These are phyloP conservation scores for Hirtodrosophila trivittata DNA, from an alignment of 2,888 invertebrate genomes.

Conservation along the genomic window DNA sequence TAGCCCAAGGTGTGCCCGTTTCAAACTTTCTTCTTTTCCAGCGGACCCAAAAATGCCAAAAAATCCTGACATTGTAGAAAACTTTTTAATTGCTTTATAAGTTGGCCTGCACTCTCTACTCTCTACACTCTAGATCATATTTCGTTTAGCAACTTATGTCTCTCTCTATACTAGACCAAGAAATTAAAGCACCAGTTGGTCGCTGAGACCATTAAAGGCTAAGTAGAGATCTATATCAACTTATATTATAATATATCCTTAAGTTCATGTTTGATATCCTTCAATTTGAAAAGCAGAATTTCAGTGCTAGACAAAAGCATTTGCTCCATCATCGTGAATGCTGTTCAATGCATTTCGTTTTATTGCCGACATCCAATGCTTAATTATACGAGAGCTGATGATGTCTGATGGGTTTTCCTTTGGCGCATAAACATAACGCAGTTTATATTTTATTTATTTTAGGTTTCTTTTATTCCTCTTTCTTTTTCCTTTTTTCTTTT, in stretches of 20 bases:
- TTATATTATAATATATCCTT: too few relatives aligned
- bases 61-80: conserved; percentile 29
- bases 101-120: conserved; percentile 24
- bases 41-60: background rate
- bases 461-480: too few relatives aligned
- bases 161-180: conserved; percentile 1
- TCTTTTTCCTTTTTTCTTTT: conserved; percentile 18
- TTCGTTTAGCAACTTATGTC: conserved; percentile 7
- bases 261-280: too few relatives aligned
- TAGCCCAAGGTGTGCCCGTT: conserved; percentile 28
- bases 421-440: conserved; percentile 76
- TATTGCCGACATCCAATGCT: conserved; percentile 65
- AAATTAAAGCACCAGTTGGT: too few relatives aligned
- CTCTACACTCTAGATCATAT: background rate
- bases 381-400: conserved; percentile 67
- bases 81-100: conserved; percentile 59
- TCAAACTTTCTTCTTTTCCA: conserved; percentile 24
- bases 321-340: conserved; percentile 11
- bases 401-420: conserved; percentile 56
- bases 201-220: too few relatives aligned
- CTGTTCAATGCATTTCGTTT: conserved; percentile 41
- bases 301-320: background rate
- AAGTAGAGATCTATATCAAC: too few relatives aligned
- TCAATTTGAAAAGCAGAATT: too few relatives aligned
- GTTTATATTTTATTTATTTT: conserved; percentile 78